Evolutionary conservation across 2,797 vertebrate species (phyloP).

Genomic region (Percopsis omiscomaycus): DNA sequence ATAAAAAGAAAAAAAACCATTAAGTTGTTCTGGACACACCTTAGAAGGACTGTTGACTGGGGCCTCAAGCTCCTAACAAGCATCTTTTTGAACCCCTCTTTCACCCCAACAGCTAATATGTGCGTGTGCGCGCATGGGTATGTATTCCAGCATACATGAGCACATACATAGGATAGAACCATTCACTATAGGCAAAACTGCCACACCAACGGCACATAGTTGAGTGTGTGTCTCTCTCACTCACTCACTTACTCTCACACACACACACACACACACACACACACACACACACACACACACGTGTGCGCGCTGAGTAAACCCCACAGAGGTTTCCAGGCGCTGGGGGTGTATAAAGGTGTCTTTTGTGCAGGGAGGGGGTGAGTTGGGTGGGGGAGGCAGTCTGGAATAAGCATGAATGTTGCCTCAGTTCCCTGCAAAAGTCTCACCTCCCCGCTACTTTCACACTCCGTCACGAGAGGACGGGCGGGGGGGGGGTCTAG

Average conservation of each 20-base stretch:
- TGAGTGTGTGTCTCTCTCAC: conserved; percentile 3
- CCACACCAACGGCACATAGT: conserved; percentile 10
- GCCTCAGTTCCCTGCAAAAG: conserved; percentile 85
- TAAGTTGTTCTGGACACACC: conserved; percentile 19
- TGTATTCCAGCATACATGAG: background rate
- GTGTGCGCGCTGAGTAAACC: conserved; percentile 67
- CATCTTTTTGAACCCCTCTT: conserved; percentile 57
- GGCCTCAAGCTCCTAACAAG: conserved; percentile 48
- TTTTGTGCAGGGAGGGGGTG: conserved; percentile 82
- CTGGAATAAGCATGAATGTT: conserved; percentile 87
- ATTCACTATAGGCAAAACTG: conserved; percentile 36
- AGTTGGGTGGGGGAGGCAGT: conserved; percentile 64
- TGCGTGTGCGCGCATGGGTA: background rate
- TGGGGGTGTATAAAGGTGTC: conserved; percentile 89
- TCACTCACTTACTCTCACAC: no score
- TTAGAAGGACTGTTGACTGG: background rate
- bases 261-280: no score
- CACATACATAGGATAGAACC: conserved; percentile 8
- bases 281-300: conserved; percentile 20
- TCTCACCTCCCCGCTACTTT: conserved; percentile 81
- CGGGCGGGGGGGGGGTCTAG: conserved; percentile 33
- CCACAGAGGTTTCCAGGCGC: conserved; percentile 63
- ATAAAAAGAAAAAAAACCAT: background rate
- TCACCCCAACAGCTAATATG: conserved; percentile 30
- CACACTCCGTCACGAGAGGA: conserved; percentile 71